These are phyloP conservation scores for Bombyx mandarina DNA, from an alignment of 1,140 invertebrate species.

Conservation along the genomic window DNA sequence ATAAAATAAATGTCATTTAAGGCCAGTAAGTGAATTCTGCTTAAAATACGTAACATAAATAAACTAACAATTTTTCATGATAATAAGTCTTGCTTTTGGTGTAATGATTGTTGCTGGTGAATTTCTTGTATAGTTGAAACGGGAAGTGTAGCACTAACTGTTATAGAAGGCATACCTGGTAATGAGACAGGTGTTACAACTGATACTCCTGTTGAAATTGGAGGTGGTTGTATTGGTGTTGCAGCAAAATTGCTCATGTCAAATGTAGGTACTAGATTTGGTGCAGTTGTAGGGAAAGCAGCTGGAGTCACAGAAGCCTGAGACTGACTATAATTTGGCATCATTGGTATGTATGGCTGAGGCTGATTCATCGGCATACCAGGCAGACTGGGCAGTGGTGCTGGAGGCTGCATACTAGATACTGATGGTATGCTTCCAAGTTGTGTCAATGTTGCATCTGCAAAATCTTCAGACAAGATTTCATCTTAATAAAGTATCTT, in stretches of 20 bases:
- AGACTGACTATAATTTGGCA: slow-evolving; percentile 46
- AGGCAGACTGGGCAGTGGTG: slow-evolving; percentile 71
- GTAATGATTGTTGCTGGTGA: slow-evolving; percentile 50
- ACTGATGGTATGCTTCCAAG: slow-evolving; percentile 60
- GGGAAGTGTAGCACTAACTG: slow-evolving; percentile 81
- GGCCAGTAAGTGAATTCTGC: slow-evolving; percentile 18
- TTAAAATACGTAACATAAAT: slow-evolving; percentile 9
- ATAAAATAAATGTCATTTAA: slow-evolving; percentile 21
- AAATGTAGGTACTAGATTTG: slow-evolving; percentile 57
- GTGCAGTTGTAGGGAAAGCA: slow-evolving; percentile 27
- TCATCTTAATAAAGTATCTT: not conserved
- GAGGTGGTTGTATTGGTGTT: slow-evolving; percentile 42
- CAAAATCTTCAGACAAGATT: slow-evolving; percentile 42
- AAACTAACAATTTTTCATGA: slow-evolving; percentile 32
- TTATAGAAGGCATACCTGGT: slow-evolving; percentile 86
- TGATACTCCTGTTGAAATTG: slow-evolving; percentile 48
- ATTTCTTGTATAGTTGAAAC: slow-evolving; percentile 65
- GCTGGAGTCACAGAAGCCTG: slow-evolving; percentile 12
- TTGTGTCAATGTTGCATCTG: slow-evolving; percentile 60
- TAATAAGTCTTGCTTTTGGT: slow-evolving; percentile 54
- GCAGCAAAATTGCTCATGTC: slow-evolving; percentile 54
- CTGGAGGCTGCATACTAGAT: slow-evolving; percentile 60
- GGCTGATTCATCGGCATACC: slow-evolving; percentile 74
- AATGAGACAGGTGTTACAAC: slow-evolving; percentile 79
- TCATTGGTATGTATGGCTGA: slow-evolving; percentile 69